Conservation (phyloP, 2,888 invertebrate species). For the Tineola bisselliella region DNA sequence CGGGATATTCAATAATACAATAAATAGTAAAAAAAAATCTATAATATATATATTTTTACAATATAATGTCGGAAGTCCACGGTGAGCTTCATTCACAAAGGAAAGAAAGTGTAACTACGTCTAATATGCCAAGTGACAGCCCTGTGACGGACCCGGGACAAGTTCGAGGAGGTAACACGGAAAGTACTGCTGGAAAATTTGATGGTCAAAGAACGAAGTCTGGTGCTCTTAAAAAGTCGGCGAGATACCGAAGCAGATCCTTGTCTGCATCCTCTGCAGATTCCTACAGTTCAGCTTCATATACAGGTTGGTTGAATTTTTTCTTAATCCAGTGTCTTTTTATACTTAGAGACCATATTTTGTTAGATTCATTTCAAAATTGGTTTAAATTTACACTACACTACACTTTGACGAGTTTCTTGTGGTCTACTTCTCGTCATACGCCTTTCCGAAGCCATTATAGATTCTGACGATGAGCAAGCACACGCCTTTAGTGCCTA, state of each 20-base stretch:
- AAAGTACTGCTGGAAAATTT: conserved; percentile 50
- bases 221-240: conserved; percentile 86
- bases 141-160: conserved; percentile 83
- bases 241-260: conserved; percentile 88
- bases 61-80: conserved; percentile 34
- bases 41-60: background rate
- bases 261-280: conserved; percentile 94
- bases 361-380: too few relatives aligned
- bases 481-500: too few relatives aligned
- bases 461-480: too few relatives aligned
- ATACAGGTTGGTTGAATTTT: conserved; percentile 64
- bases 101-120: conserved; percentile 49
- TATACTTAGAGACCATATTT: too few relatives aligned
- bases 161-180: conserved; percentile 43
- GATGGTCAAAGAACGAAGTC: conserved; percentile 65
- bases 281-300: conserved; percentile 88
- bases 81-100: conserved; percentile 42
- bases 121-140: conserved; percentile 73
- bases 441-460: too few relatives aligned
- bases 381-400: too few relatives aligned
- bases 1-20: background rate
- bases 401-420: too few relatives aligned
- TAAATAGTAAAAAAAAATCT: background rate
- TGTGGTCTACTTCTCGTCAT: too few relatives aligned
- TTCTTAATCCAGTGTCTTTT: too few relatives aligned